Base-by-base conservation (phyloP, 2,797 vertebrate species). In the Epinephelus awoara region DNA sequence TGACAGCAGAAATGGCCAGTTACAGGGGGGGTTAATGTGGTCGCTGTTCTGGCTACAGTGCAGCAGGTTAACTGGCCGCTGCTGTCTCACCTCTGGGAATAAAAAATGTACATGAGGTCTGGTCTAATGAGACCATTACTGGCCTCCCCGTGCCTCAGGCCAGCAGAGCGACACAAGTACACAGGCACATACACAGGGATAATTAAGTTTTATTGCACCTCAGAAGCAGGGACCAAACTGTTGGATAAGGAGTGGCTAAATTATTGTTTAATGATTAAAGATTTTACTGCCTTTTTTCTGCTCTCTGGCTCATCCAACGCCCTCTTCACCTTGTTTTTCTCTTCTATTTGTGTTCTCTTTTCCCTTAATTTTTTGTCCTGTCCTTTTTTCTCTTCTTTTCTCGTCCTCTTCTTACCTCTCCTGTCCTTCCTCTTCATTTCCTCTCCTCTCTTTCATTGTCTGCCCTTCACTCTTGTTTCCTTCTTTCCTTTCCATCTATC, bases 81-180 rank as follows among this genome's bases (percentile, higher is more conserved):
- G 74, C 77, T 21, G 72, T 42, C 63, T 58, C 15, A 66, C 82
- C 84, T 62, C 61, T 18, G 76, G 77, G 84, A 83, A 81, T 74
- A 67, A 75, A 55, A 63, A 58, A 54, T 52, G 62, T 51, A 62
- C 70, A 77, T 42, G 51, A 61, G 80, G 75, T 74, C 73, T 47
- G 66, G 63, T 74, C 83, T 90, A 89, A 92, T 85, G 83, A 91
- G 78, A 91, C 80, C 73, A 90, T 89, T 85, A 87, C 72, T 17
- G 83, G 71, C 67, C 73, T 77, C 25, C 46, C 23, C 19, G 40
- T 0, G 84, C 86, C 85, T 62, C 76, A 7, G 84, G 85, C 82
- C 46, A 55, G 55, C 54, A 34, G 54, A 83, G 66, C 73, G 66
- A 79, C 75, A 78, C 74, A 11, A 64, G 71, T 66, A 80, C 77